Conservation (phyloP, 2,888 invertebrate species). For the Apoda limacodes region DNA sequence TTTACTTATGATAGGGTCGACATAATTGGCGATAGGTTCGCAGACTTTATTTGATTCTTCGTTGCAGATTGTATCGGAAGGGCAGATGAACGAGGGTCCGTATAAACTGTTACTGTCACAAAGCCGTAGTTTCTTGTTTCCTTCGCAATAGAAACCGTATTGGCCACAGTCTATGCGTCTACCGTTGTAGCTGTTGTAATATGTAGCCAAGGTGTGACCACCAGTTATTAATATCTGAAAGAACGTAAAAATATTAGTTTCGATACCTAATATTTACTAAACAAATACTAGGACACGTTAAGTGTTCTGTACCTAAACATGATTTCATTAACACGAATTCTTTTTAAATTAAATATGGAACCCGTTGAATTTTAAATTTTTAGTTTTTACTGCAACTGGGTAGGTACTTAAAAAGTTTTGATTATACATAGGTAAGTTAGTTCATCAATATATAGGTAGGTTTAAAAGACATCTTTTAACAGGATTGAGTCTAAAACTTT, state of each 20-base stretch:
- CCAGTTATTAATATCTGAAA: constrained; percentile 2
- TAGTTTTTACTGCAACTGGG: no score
- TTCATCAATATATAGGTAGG: no score
- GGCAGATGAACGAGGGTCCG: constrained; percentile 51
- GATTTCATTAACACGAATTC: no score
- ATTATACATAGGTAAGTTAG: no score
- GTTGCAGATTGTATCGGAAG: constrained; percentile 48
- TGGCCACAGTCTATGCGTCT: constrained; percentile 43
- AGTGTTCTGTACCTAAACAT: no score
- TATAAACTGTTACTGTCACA: constrained; percentile 43
- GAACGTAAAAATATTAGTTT: constrained; percentile 14
- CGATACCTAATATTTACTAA: constrained; percentile 13
- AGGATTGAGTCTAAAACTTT: no score
- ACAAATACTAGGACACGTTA: no score
- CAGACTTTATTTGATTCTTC: constrained; percentile 56
- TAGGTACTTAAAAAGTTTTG: no score
- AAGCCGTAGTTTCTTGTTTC: constrained; percentile 36
- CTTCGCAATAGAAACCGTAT: constrained; percentile 51
- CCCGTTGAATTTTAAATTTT: no score
- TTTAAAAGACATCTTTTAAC: no score
- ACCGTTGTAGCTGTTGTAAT: constrained; percentile 22
- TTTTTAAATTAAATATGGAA: no score
- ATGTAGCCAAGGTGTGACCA: constrained; percentile 22
- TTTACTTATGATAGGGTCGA: constrained; percentile 41
- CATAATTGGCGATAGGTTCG: constrained; percentile 41